Evolutionary conservation across 1,140 invertebrate genomes (phyloP).

Genomic region (Octopus bimaculoides): DNA sequence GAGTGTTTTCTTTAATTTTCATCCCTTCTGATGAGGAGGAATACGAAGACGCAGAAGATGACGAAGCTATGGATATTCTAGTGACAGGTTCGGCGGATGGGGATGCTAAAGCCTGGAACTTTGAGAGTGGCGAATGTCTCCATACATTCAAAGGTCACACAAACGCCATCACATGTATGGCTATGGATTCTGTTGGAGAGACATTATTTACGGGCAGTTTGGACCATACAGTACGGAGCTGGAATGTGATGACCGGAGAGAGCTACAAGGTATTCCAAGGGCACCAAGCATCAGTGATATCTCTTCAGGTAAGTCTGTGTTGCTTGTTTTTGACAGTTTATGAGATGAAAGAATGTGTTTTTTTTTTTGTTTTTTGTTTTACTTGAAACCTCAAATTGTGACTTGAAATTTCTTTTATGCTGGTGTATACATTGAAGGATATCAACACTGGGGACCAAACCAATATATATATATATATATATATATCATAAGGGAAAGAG

Average conservation of each 20-base stretch:
- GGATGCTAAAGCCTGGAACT: constrained; percentile 60
- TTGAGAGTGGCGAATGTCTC: constrained; percentile 57
- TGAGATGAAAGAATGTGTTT: too few species aligned
- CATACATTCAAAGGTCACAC: constrained; percentile 59
- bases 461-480: too few species aligned
- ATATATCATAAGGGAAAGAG: too few species aligned
- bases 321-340: constrained; percentile 50
- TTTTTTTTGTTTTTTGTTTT: too few species aligned
- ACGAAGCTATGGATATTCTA: constrained; percentile 54
- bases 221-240: constrained; percentile 59
- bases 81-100: constrained; percentile 61
- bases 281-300: constrained; percentile 61
- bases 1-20: constrained; percentile 62
- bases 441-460: too few species aligned
- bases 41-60: constrained; percentile 39
- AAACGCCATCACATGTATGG: constrained; percentile 60
- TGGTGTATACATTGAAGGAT: too few species aligned
- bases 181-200: constrained; percentile 53
- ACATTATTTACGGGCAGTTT: constrained; percentile 60
- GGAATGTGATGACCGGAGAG: constrained; percentile 59
- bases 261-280: constrained; percentile 57
- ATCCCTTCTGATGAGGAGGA: constrained; percentile 58
- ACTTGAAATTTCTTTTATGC: too few species aligned
- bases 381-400: too few species aligned
- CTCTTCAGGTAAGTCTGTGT: constrained; percentile 55